A percentile compares a stretch with the other conserved stretches of the same genome.
Conservation (phyloP, 2,797 vertebrate species). For the Alca torda region DNA sequence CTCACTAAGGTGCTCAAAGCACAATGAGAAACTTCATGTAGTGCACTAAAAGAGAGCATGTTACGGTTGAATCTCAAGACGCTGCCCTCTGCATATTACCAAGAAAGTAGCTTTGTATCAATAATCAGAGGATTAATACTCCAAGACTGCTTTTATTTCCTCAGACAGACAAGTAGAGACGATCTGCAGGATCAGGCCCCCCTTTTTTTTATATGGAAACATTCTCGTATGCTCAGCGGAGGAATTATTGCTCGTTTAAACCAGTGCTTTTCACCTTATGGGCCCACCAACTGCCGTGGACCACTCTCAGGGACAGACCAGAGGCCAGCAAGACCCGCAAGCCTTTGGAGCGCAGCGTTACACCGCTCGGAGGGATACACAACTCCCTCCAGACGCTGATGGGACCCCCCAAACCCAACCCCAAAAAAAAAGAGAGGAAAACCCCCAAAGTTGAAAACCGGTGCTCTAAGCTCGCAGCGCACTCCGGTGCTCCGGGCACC, state of each 20-base stretch:
- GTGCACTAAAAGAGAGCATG: too few relatives aligned
- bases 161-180: not conserved
- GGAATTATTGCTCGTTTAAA: not conserved
- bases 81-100: not conserved
- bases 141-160: not conserved
- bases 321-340: not conserved
- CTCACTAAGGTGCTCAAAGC: not conserved
- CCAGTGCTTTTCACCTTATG: not conserved
- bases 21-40: not conserved
- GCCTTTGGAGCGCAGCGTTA: fast-evolving
- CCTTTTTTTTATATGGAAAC: not conserved
- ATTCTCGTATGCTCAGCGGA: not conserved
- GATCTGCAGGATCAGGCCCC: not conserved
- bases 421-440: fast-evolving
- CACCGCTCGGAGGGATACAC: not conserved
- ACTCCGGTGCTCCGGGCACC: not conserved
- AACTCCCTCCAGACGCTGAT: not conserved
- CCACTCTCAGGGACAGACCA: not conserved
- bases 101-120: not conserved
- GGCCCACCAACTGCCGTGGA: not conserved
- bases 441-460: fast-evolving
- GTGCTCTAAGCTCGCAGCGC: not conserved
- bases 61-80: fast-evolving
- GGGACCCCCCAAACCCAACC: not conserved
- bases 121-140: fast-evolving